Evolutionary conservation across 2,113 vertebrate genomes (phyloP), one percentile per base, ranked within the genome.

Genomic region (Theropithecus gelada): DNA sequence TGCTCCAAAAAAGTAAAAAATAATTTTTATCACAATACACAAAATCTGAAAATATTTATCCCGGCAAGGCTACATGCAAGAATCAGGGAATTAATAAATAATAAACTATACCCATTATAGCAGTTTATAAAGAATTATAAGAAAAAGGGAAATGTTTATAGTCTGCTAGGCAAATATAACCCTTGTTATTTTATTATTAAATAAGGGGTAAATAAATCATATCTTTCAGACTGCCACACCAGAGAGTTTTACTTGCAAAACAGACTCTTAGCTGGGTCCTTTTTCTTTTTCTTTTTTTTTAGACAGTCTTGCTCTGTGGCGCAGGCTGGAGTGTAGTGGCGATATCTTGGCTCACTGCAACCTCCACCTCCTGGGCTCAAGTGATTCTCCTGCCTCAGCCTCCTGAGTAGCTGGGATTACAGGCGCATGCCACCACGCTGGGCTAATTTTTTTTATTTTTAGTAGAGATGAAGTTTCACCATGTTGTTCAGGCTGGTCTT

Each of bases 1-100:
- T 35, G 3, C 38, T 94, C 35, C 78, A 79, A 48, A 73, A 95
- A 93, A 66, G 4, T 25, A 55, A 84, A 88, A 64, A 23, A 40
- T 32, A 59, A 57, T 64, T 68, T 88, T 92, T 61, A 68, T 83
- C 20, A 38, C 4, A 89, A 89, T 16, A 90, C 10, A 82, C 52
- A 85, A 96, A 97, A 90, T 88, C 48, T 96, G 66, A 95, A 95
- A 91, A 89, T 66, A 22, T 68, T 78, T 82, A 90, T 50, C 32
- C 43, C 61, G 72, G 61, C 14, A 88, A 96, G 59, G 8, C 43
- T 73, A 78, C 23, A 68, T 2, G 12, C 9, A 88, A 59, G 59
- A 76, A 52, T 75, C 52, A 96, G 30, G 6, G 78, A 88, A 90
- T 73, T 32, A 78, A 43, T 35, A 78, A 83, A 66, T 25, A 18